These are phyloP conservation scores for Pluvianellus socialis DNA, from an alignment of 2,113 vertebrate genomes.

Conservation along the genomic window DNA sequence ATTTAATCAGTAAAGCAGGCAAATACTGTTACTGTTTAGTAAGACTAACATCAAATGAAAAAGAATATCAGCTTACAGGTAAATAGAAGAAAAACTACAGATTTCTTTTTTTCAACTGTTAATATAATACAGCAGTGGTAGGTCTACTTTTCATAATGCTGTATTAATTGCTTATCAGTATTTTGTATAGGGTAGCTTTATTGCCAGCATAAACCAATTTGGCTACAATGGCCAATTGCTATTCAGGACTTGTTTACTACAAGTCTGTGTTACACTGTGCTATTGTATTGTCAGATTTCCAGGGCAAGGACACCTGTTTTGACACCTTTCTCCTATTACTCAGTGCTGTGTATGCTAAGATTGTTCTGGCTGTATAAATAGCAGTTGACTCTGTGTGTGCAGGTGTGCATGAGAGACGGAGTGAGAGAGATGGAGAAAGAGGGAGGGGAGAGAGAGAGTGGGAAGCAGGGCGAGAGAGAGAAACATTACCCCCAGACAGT, in stretches of 20 bases:
- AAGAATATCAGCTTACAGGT: neutral
- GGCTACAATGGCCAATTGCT: neutral
- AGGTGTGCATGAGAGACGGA: neutral
- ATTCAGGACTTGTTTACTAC: neutral
- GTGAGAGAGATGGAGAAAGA: neutral
- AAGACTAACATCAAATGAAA: neutral
- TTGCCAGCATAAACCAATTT: neutral
- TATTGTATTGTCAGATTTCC: neutral
- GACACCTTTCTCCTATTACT: neutral
- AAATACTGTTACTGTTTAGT: neutral
- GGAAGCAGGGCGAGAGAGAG: neutral
- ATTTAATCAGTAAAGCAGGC: neutral
- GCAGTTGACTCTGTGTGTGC: neutral
- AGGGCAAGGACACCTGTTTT: neutral
- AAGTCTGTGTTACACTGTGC: neutral
- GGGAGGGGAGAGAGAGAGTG: neutral
- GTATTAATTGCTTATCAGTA: neutral
- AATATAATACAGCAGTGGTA: neutral
- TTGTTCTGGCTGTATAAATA: neutral
- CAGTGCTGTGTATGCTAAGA: neutral
- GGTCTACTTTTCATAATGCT: neutral
- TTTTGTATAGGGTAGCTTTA: neutral
- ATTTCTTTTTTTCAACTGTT: neutral
- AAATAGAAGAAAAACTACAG: neutral
- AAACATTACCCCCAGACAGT: rapidly evolving